A percentile compares a stretch with the other conserved stretches of the same genome.
These are phyloP conservation scores for Serrognathus titanus DNA, from an alignment of 2,888 invertebrate genomes.

Conservation along the genomic window DNA sequence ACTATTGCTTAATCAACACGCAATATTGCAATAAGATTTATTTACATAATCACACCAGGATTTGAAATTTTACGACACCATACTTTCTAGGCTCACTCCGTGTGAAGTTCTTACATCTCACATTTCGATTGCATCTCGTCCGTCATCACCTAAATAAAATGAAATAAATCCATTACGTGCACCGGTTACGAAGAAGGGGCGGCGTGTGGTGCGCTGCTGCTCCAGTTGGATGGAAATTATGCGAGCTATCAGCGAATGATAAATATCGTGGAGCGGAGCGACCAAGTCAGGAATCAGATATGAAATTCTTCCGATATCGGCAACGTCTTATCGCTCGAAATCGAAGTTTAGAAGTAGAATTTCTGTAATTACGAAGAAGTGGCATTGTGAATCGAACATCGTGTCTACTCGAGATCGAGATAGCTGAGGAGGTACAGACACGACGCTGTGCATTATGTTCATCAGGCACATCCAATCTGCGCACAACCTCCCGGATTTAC, in stretches of 20 bases:
- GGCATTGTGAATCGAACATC: conserved; percentile 25
- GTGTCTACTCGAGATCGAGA: conserved; percentile 18
- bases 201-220: too few relatives aligned
- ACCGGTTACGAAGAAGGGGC: too few relatives aligned
- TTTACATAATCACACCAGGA: too few relatives aligned
- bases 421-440: conserved; percentile 13
- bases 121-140: too few relatives aligned
- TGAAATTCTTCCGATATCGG: conserved; percentile 13
- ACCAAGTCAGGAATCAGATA: not conserved
- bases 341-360: conserved; percentile 23
- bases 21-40: too few relatives aligned
- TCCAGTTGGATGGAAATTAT: too few relatives aligned
- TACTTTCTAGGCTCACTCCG: too few relatives aligned
- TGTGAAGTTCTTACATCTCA: too few relatives aligned
- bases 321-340: conserved; percentile 23
- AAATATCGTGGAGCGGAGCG: not conserved
- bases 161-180: too few relatives aligned
- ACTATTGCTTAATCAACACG: too few relatives aligned
- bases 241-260: not conserved
- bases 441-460: conserved; percentile 16
- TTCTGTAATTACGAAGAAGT: conserved; percentile 29
- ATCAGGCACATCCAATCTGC: conserved; percentile 11
- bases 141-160: too few relatives aligned
- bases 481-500: not conserved
- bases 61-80: too few relatives aligned